A percentile compares a stretch with the other conserved stretches of the same genome.
Conservation (phyloP, 1,140 invertebrate species). For the Drosophila tsacasi region DNA sequence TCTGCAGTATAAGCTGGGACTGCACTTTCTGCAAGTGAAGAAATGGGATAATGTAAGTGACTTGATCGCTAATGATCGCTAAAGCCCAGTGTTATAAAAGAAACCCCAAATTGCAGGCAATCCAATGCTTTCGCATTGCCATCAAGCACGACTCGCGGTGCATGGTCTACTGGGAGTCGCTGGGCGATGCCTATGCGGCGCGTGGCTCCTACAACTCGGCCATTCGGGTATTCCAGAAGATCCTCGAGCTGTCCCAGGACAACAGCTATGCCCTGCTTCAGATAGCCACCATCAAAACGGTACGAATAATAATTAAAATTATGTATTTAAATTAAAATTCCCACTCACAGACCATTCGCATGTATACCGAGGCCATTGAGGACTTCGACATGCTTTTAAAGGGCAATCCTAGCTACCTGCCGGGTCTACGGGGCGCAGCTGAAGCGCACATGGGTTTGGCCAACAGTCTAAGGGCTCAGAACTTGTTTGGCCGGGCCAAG, state of each 20-base stretch:
- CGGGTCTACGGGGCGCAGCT: conserved; percentile 92
- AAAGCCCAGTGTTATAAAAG: not conserved
- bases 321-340: not conserved
- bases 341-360: conserved; percentile 86
- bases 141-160: conserved; percentile 90
- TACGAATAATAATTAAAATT: conserved; percentile 17
- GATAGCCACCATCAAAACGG: conserved; percentile 92
- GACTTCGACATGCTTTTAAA: conserved; percentile 90
- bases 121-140: conserved; percentile 91
- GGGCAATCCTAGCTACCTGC: conserved; percentile 88
- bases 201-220: conserved; percentile 94
- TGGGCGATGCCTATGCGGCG: conserved; percentile 94
- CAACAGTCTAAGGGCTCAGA: conserved; percentile 87
- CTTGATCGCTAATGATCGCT: not conserved
- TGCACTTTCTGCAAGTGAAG: conserved; percentile 90
- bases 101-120: conserved; percentile 86
- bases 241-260: conserved; percentile 88
- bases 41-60: conserved; percentile 87
- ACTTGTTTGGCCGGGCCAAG: conserved; percentile 89
- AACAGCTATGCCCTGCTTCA: conserved; percentile 92
- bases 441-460: conserved; percentile 90
- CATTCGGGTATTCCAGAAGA: conserved; percentile 93
- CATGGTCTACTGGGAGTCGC: conserved; percentile 92
- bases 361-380: conserved; percentile 89
- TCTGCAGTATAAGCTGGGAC: conserved; percentile 92